Evolutionary conservation across 2,888 invertebrate species (phyloP), one percentile per base, ranked within the genome.

Genomic region (Ecdyonurus torrentis): DNA sequence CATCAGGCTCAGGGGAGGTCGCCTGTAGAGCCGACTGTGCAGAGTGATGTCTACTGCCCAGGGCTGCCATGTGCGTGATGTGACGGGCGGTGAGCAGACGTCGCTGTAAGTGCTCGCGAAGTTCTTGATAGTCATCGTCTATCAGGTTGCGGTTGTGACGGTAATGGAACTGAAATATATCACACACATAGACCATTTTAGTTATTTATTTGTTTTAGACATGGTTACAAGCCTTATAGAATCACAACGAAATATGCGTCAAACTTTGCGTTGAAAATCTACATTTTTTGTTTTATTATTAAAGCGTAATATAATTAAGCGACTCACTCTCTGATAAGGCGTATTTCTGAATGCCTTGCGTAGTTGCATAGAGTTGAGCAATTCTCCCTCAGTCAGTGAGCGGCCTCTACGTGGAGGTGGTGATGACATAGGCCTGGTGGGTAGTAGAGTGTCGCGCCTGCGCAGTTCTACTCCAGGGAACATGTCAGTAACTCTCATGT

Each of bases 391-490:
- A 55, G 55, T 55, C 15, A 55, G 15, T 5, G 55, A 10, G 52
- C 58, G 15, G 24, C 58, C 10, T 23, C 25, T 59, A 23, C 2
- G 37, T 23, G 58, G 25, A 23, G 58, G 25, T 15, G 52, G 53
- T 15, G 2, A 10, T 23, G 63, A 60, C 37, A 37, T 19, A 19
- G 62, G 24, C 25, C n/a, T 55, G n/a, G n/a, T n/a, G 61, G 52
- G 52, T 1, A 55, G n/a, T 19, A 52, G 25, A 7, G 63, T 19
- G 18, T 19, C 25, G 10, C 64, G 58, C 18, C 61, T 55, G 2
- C 67, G 58, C 10, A 68, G 61, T 61, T 67, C 66, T 25, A 67
- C 67, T 5, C 66, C 67, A 18, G 67, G 65, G 60, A 66, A 65
- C 15, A 66, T 25, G 10, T 63, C 63, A n/a, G 62, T 58, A 1